These are phyloP conservation scores for Euglossa dilemma DNA, from an alignment of 1,140 invertebrate species.

Conservation along the genomic window DNA sequence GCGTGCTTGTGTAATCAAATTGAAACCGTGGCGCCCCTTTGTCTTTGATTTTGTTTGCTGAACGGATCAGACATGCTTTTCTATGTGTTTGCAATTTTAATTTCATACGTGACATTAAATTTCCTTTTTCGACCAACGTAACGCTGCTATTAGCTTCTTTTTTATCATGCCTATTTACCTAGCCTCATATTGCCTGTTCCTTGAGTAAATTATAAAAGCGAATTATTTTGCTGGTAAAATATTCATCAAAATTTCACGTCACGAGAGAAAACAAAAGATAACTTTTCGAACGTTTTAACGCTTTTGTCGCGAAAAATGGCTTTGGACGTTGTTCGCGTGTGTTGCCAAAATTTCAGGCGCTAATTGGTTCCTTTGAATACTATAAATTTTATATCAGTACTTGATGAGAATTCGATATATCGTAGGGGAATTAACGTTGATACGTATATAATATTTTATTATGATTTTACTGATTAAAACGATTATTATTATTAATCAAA, in stretches of 20 bases:
- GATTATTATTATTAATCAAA: too few relatives aligned
- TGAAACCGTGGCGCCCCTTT: background rate
- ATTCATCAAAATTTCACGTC: background rate
- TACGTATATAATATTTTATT: too few relatives aligned
- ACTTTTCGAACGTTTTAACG: background rate
- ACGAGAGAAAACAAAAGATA: background rate
- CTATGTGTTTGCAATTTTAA: conserved; percentile 1
- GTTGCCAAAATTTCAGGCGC: background rate
- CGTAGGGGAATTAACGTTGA: too few relatives aligned
- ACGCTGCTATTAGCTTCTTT: background rate
- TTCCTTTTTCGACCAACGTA: background rate
- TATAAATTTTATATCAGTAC: too few relatives aligned
- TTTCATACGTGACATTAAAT: conserved; percentile 15
- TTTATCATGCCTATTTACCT: background rate
- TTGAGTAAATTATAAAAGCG: conserved; percentile 17
- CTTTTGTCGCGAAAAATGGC: background rate
- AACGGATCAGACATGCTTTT: background rate
- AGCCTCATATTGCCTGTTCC: background rate
- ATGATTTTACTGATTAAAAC: too few relatives aligned
- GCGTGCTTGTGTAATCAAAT: too few relatives aligned
- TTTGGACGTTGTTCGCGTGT: too few relatives aligned
- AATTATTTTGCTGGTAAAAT: background rate
- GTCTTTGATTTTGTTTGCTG: background rate
- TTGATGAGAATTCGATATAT: too few relatives aligned
- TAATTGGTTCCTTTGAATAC: too few relatives aligned